A percentile compares a stretch with the other conserved stretches of the same genome.
phyloP scores from a whole-genome alignment of 2,888 invertebrate species.

The Phyto melanocephala region DNA sequence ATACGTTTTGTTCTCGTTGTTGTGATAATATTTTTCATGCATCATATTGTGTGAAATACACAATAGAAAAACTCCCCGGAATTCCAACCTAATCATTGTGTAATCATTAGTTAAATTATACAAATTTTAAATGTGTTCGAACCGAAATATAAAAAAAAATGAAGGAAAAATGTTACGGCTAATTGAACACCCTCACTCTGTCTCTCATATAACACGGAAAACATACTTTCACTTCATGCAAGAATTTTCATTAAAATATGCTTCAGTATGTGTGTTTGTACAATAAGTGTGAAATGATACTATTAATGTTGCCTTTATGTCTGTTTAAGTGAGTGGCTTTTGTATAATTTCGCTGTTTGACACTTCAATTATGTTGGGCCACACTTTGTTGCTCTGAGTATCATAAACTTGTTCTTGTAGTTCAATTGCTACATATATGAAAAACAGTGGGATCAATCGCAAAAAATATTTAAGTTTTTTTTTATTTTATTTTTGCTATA shows the following conservation, averaged over 20 bases:
- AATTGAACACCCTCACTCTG: constrained; percentile 78
- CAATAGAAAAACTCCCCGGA: constrained; percentile 44
- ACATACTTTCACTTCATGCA: not conserved
- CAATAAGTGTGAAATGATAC: not conserved
- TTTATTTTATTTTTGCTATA: too few species aligned
- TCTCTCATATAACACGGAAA: constrained; percentile 64
- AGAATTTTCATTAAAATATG: constrained; percentile 1
- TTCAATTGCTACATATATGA: not conserved
- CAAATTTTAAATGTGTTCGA: constrained; percentile 67
- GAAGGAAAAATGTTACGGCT: constrained; percentile 74
- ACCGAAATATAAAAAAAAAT: constrained; percentile 24
- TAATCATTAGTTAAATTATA: constrained; percentile 74
- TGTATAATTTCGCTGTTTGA: constrained; percentile 63
- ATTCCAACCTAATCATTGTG: constrained; percentile 75
- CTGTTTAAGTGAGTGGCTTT: constrained; percentile 63
- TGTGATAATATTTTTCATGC: constrained; percentile 63
- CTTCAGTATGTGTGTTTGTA: not conserved
- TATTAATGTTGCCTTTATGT: constrained; percentile 50
- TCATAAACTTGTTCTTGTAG: constrained; percentile 8
- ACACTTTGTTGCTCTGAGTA: constrained; percentile 55
- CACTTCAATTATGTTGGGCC: constrained; percentile 62
- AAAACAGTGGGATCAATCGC: too few species aligned
- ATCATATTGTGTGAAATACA: constrained; percentile 28
- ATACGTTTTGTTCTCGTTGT: constrained; percentile 5
- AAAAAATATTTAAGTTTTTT: too few species aligned